phyloP scores from a whole-genome alignment of 2,113 vertebrate genomes.

The Cygnus atratus region DNA sequence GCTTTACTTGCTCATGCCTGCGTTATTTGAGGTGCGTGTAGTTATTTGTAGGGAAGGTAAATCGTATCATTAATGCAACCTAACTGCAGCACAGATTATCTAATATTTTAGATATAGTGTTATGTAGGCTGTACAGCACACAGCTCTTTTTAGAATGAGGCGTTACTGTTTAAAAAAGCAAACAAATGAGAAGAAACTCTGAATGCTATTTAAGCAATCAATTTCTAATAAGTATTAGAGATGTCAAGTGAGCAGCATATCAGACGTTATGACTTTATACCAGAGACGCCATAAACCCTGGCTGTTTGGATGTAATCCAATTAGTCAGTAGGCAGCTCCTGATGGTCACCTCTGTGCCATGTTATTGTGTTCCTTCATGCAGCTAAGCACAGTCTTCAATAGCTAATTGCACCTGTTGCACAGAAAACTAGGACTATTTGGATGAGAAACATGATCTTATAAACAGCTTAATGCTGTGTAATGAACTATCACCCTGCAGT shows the following conservation, averaged over 20 bases:
- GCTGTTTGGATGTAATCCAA: neutral
- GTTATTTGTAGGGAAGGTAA: constrained; percentile 55
- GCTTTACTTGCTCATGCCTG: constrained; percentile 46
- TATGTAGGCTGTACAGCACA: neutral
- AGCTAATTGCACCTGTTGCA: constrained; percentile 54
- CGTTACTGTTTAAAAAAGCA: neutral
- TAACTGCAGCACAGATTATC: constrained; percentile 4
- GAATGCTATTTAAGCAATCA: neutral
- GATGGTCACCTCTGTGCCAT: constrained; percentile 12
- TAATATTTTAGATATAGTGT: neutral
- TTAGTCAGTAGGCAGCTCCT: constrained; percentile 36
- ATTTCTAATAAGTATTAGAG: neutral
- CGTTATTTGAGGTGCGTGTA: constrained; percentile 15
- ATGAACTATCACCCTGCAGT: constrained; percentile 59
- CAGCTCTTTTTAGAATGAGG: neutral
- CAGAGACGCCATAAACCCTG: neutral
- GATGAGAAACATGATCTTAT: constrained; percentile 49
- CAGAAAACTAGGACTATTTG: constrained; percentile 15
- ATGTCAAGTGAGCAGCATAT: neutral
- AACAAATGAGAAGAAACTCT: neutral
- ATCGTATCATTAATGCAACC: constrained; percentile 22
- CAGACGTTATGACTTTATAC: constrained; percentile 11
- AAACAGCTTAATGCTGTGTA: constrained; percentile 62
- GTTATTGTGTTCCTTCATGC: constrained; percentile 20
- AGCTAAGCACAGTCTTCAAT: constrained; percentile 23